Percentiles rank a stretch among this genome's conserved stretches.
Conservation (phyloP, 2,797 vertebrate genomes). For the Mus spretus region DNA sequence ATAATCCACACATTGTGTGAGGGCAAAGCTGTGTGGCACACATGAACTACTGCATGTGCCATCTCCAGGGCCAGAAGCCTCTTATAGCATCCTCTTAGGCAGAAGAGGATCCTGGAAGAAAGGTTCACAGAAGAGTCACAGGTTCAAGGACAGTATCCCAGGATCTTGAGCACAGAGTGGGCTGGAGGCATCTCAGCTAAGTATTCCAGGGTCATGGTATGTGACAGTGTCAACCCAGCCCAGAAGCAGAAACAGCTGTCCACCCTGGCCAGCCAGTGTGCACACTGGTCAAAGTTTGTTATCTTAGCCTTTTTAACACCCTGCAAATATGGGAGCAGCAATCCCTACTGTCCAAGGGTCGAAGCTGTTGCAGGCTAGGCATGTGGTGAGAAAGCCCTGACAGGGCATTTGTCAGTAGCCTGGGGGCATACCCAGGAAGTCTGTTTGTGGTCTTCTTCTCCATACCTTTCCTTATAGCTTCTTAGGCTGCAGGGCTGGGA, state of each 20-base stretch:
- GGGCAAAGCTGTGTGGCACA: not conserved
- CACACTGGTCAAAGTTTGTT: not conserved
- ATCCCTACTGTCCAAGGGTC: not conserved
- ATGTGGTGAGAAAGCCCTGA: not conserved
- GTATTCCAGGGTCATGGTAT: rapidly evolving
- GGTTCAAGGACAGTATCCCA: not conserved
- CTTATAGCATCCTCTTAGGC: rapidly evolving
- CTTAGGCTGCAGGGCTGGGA: not conserved
- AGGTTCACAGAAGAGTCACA: not conserved
- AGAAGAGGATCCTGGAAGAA: not conserved
- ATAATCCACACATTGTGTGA: not conserved
- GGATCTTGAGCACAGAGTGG: not conserved
- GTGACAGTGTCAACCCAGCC: not conserved
- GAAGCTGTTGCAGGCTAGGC: not conserved
- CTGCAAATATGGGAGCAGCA: not conserved
- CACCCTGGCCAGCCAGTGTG: not conserved
- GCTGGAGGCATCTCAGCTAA: not conserved
- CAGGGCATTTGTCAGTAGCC: rapidly evolving
- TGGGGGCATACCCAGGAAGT: not conserved
- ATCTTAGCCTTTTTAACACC: not conserved
- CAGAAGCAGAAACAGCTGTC: not conserved
- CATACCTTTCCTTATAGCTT: not conserved
- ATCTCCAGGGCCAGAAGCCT: not conserved
- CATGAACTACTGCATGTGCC: rapidly evolving
- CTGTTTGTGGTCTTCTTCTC: rapidly evolving